A percentile compares a stretch with the other conserved stretches of the same genome.
These are phyloP conservation scores for Chrysocyon brachyurus DNA, from an alignment of 2,797 vertebrate species.

Conservation along the genomic window DNA sequence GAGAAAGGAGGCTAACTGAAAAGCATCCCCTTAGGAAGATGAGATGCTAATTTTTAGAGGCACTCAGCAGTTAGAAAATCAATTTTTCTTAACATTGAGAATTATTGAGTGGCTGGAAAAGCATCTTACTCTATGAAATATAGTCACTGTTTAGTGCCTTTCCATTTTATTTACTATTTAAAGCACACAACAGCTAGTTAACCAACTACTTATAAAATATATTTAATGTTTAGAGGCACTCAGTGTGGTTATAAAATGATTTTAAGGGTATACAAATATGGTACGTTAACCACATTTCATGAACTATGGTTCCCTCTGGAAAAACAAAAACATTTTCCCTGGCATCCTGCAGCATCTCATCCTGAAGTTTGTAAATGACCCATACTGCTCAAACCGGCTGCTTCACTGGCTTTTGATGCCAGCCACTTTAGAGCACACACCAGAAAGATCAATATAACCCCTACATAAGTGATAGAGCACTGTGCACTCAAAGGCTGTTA, in stretches of 20 bases:
- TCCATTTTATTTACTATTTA: conserved; percentile 88
- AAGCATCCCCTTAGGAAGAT: conserved; percentile 73
- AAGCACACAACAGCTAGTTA: conserved; percentile 85
- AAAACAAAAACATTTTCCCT: conserved; percentile 82
- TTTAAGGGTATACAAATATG: conserved; percentile 84
- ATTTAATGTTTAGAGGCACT: conserved; percentile 87
- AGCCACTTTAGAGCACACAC: conserved; percentile 85
- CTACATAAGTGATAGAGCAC: conserved; percentile 83
- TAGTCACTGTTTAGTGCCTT: conserved; percentile 84
- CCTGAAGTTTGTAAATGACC: conserved; percentile 83
- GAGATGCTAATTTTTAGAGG: conserved; percentile 84
- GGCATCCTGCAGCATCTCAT: conserved; percentile 75
- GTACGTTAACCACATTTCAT: conserved; percentile 81
- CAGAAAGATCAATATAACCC: conserved; percentile 86
- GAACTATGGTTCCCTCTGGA: conserved; percentile 79
- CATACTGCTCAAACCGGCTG: conserved; percentile 80
- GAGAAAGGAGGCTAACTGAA: conserved; percentile 69
- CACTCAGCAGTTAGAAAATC: conserved; percentile 77
- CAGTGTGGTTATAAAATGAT: conserved; percentile 84
- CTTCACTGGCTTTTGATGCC: conserved; percentile 82
- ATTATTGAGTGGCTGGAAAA: conserved; percentile 82
- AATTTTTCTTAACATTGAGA: conserved; percentile 79
- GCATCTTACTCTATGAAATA: conserved; percentile 81
- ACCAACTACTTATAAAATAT: conserved; percentile 87
- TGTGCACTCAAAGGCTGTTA: conserved; percentile 75